Evolutionary conservation across 2,797 vertebrate species (phyloP), one percentile per base, ranked within the genome.

Genomic region (Sus cebifrons): DNA sequence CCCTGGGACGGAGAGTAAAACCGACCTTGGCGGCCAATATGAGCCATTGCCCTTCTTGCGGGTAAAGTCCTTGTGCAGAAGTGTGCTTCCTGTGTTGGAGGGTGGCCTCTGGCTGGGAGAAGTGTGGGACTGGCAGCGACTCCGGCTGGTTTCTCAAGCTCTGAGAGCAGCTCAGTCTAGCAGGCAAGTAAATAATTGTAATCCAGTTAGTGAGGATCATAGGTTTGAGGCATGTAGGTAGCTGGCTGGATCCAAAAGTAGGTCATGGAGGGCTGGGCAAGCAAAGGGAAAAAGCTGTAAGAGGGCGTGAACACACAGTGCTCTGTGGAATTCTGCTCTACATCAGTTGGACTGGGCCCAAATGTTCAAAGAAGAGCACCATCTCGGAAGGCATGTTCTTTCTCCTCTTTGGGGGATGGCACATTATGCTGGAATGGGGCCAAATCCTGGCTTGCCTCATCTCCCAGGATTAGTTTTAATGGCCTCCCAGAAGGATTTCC

Each of bases 391-490:
- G 62, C 78, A 97, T 54, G 68, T 79, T 92, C 62, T 90, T 78
- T 67, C 58, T 58, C 49, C 70, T 74, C 70, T 88, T 93, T 68
- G 62, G 29, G 32, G n/a, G 25, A 91, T 25, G 65, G 36, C 73
- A 85, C 49, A 23, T 32, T 70, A 64, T 13, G 6, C 36, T 93
- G 93, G 91, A 94, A 86, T 91, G 23, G 84, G 64, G 73, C 93
- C 91, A 97, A 91, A 84, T 70, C 25, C 71, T 74, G 78, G 52
- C 74, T 89, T 96, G 89, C 71, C 32, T 97, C 52, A 58, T 92
- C 67, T 96, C 71, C 58, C 62, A 95, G 89, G 79, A 94, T 93
- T 96, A 92, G 83, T 95, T 96, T 75, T 81, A 96, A 95, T 62
- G 67, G 75, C 86, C 18, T 95, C 91, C 75, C 86, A 96, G 93